Evolutionary conservation across 2,113 vertebrate genomes (phyloP), one percentile per base, ranked within the genome.

Genomic region (Cyanoliseus patagonus): DNA sequence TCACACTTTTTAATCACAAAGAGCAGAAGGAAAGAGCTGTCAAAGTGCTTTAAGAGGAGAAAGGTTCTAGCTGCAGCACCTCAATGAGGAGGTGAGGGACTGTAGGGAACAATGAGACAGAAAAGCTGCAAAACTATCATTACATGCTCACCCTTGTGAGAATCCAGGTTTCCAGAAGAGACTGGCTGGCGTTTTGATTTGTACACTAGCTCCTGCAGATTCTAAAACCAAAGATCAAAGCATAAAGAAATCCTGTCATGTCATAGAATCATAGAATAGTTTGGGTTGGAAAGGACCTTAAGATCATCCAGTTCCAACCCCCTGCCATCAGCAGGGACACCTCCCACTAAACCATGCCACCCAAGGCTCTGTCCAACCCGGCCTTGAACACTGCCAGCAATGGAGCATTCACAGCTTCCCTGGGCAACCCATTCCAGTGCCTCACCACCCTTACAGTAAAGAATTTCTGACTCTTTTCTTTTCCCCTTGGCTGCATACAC

Each of bases 151-250:
- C 63, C 17, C 90, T 47, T 6, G 1, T 24, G 17, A 87, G 22
- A 86, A 88, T 75, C 15, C 23, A 75, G 77, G 51, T 84, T 95
- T 95, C 66, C 88, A 61, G 35, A 25, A 62, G 80, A 83, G 53
- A 51, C 30, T 72, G 61, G 27, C 35, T 93, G 88, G 63, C 28
- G 68, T 95, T 97, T 92, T 92, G 41, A 93, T 95, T 47, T 84
- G 73, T 87, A 86, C 63, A 72, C 18, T 77, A 84, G 76, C 67
- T 97, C 62, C 69, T 73, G 70, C 6, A 41, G 39, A 83, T 83
- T 95, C 53, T 59, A 70, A 97, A 97, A 77, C 37, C 68, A 95
- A 88, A 95, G 79, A 94, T 75, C 82, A 83, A 62, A 72, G 44
- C 55, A 82, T 75, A 75, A 83, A 55, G 68, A 70, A 91, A 90